Evolutionary conservation across 1,140 invertebrate species (phyloP), one percentile per base, ranked within the genome.

Genomic region (Plutomurus gul): DNA sequence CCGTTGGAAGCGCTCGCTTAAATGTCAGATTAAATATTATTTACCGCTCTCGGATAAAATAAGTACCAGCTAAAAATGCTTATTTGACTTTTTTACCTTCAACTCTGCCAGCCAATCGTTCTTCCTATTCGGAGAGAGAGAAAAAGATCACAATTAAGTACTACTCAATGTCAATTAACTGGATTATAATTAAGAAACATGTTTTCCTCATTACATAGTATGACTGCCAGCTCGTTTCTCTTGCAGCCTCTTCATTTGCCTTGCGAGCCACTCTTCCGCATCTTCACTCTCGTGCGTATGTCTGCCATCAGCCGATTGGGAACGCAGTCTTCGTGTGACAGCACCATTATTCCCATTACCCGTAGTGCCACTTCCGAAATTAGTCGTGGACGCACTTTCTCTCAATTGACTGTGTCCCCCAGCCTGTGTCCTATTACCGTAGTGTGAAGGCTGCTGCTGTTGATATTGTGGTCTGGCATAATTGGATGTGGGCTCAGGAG

Each of bases 211-310:
- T 47, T 49, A 78, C 60, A 30, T 43, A 2, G 37, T 51, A 30
- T 77, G 36, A 56, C 51, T 78, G 16, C 70, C 49, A 13, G 81
- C 75, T 82, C 80, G 46, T 47, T 83, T 83, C 39, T 81, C 75
- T 43, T 83, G 72, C 33, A 83, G 56, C 37, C 81, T 75, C n/a
- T 77, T 39, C 82, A 80, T 81, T 47, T 83, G 82, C 20, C 76
- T 78, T 16, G 72, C 73, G n/a, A 83, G 65, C 82, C 82, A 83
- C n/a, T 80, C 82, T 18, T 83, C 82, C 3, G 82, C 78, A 16
- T 78, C 72, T 46, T 81, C 80, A 20, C 71, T 39, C 43, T 30
- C 22, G 27, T 39, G 37, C 49, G 36, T 36, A 37, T 65, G 36
- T 56, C 79, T 76, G 33, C 73, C 81, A 37, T 82, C 81, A 0